These are phyloP conservation scores for Scaptomyza tumidula DNA, from an alignment of 2,888 invertebrate genomes.

Conservation along the genomic window DNA sequence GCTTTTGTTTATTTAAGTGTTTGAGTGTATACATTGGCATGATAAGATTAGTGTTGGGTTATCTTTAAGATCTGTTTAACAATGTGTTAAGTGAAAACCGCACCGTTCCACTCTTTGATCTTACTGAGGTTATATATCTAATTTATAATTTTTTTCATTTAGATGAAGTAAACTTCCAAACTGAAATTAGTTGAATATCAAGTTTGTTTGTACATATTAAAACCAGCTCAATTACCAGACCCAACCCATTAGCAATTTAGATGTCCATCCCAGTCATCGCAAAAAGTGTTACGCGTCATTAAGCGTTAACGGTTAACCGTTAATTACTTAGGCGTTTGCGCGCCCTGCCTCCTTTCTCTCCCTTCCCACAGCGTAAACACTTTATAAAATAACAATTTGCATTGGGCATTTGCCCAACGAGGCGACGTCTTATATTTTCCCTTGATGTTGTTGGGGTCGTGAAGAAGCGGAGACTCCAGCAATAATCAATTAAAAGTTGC, in stretches of 20 bases:
- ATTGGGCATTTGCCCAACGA: slow-evolving; percentile 4
- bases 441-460: neutral
- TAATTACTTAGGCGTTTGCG: slow-evolving; percentile 72
- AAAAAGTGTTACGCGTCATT: slow-evolving; percentile 64
- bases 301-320: slow-evolving; percentile 62
- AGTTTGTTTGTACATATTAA: neutral
- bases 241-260: slow-evolving; percentile 31
- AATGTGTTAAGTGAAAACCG: too few relatives aligned
- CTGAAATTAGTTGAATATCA: slow-evolving; percentile 9
- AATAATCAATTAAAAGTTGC: slow-evolving; percentile 79
- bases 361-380: slow-evolving; percentile 61
- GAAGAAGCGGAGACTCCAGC: slow-evolving; percentile 19
- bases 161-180: neutral
- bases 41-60: neutral
- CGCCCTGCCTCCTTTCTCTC: neutral
- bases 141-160: too few relatives aligned
- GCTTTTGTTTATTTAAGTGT: neutral
- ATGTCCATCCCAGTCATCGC: slow-evolving; percentile 5
- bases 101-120: neutral
- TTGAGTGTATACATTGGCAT: neutral
- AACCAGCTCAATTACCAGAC: slow-evolving; percentile 13
- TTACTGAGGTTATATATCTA: neutral
- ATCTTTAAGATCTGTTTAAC: too few relatives aligned
- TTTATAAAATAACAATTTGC: slow-evolving; percentile 74
- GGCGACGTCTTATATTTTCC: slow-evolving; percentile 10